These are phyloP conservation scores for Colinus virginianus DNA, from an alignment of 2,113 vertebrate species.

Conservation along the genomic window DNA sequence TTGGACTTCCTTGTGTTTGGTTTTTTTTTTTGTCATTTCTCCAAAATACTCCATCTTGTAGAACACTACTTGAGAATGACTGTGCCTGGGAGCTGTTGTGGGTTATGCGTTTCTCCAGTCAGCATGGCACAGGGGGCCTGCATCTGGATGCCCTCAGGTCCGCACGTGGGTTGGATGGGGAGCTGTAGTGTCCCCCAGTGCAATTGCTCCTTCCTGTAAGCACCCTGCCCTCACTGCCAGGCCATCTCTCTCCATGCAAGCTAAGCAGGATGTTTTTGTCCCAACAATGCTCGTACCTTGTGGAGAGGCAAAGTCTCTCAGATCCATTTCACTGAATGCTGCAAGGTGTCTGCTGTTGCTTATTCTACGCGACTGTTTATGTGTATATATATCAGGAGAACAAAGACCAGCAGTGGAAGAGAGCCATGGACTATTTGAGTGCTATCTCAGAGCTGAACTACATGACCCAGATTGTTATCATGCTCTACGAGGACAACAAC, in stretches of 20 bases:
- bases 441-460: conserved; percentile 99
- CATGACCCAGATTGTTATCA: conserved; percentile 99
- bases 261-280: background rate
- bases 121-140: background rate
- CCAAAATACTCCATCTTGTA: background rate
- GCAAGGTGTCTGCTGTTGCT: conserved; percentile 33
- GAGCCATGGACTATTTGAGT: conserved; percentile 96
- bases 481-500: conserved; percentile 99
- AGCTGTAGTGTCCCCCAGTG: background rate
- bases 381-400: conserved; percentile 84
- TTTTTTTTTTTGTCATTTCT: background rate
- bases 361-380: conserved; percentile 12
- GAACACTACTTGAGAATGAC: background rate
- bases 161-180: background rate
- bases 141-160: background rate
- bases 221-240: background rate
- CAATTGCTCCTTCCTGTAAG: background rate
- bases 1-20: background rate
- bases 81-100: background rate
- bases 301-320: background rate
- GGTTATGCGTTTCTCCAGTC: background rate
- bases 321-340: background rate
- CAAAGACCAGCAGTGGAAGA: conserved; percentile 96
- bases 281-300: background rate
- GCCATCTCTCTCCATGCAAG: background rate